Conservation (phyloP, 2,797 vertebrate species). For the Manis javanica region DNA sequence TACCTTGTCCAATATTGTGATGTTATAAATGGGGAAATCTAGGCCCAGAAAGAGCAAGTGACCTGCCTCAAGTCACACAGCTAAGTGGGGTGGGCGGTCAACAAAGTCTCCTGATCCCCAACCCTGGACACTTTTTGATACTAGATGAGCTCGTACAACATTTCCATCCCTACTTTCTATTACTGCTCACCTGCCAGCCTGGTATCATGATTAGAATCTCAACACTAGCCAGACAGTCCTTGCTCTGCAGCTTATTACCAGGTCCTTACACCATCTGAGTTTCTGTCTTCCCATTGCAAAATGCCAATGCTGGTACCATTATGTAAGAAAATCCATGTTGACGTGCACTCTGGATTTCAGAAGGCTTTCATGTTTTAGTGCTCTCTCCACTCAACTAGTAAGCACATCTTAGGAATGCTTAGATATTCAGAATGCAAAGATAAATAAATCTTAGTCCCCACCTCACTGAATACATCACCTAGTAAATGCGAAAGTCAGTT, state of each 20-base stretch:
- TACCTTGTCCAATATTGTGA: neutral
- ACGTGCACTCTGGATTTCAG: neutral
- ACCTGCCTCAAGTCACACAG: neutral
- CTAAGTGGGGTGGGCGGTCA: neutral
- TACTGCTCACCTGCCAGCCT: neutral
- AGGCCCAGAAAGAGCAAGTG: neutral
- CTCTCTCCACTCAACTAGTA: neutral
- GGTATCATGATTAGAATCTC: neutral
- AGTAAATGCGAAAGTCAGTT: neutral
- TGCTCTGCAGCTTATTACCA: neutral
- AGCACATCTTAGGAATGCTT: neutral
- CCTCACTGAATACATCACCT: neutral
- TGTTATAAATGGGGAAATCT: neutral
- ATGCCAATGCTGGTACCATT: neutral
- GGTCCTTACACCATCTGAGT: neutral
- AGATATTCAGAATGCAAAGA: neutral
- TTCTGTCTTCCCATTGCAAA: neutral
- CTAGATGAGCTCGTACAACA: neutral
- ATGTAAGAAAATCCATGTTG: neutral
- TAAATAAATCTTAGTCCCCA: neutral
- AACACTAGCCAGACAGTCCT: neutral
- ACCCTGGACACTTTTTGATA: neutral
- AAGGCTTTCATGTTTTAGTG: neutral
- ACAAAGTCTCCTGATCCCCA: neutral
- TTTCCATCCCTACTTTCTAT: neutral